phyloP scores from a whole-genome alignment of 1,140 invertebrate genomes.

The Zaprionus ornatus region DNA sequence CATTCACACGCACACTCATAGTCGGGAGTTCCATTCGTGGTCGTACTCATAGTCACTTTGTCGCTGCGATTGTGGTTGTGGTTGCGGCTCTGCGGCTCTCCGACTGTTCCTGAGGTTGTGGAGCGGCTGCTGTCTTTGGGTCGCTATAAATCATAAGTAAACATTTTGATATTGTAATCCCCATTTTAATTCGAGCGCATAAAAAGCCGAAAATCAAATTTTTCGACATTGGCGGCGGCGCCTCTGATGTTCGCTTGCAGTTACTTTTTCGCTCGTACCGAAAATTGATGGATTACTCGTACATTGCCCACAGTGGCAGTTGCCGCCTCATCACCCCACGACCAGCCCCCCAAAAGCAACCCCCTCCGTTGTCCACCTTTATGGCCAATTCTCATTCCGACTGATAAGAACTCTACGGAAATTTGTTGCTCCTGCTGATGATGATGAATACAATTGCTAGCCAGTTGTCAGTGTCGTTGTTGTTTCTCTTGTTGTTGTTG shows the following conservation, averaged over 20 bases:
- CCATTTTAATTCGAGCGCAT: constrained; percentile 83
- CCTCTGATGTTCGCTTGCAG: constrained; percentile 73
- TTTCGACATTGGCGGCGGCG: constrained; percentile 80
- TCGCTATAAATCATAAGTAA: constrained; percentile 83
- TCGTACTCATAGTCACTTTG: constrained; percentile 4
- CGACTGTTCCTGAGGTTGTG: constrained; percentile 1
- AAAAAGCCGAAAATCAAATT: constrained; percentile 84
- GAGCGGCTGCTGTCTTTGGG: constrained; percentile 58
- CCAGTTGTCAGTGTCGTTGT: constrained; percentile 23
- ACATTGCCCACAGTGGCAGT: constrained; percentile 35
- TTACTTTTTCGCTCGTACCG: constrained; percentile 61
- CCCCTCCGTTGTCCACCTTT: neutral
- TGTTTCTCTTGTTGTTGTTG: constrained; percentile 30
- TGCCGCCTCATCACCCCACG: neutral
- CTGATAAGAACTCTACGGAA: constrained; percentile 52
- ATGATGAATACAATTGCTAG: constrained; percentile 1
- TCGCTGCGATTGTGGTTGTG: constrained; percentile 4
- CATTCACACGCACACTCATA: neutral
- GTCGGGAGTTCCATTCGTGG: constrained; percentile 17
- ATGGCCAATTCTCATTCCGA: constrained; percentile 30
- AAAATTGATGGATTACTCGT: constrained; percentile 80
- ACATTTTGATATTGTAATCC: constrained; percentile 84
- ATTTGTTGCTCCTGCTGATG: constrained; percentile 26
- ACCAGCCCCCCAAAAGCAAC: neutral
- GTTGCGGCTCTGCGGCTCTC: neutral